Evolutionary conservation across 2,113 vertebrate genomes (phyloP).

Genomic region (Pangasianodon hypophthalmus): DNA sequence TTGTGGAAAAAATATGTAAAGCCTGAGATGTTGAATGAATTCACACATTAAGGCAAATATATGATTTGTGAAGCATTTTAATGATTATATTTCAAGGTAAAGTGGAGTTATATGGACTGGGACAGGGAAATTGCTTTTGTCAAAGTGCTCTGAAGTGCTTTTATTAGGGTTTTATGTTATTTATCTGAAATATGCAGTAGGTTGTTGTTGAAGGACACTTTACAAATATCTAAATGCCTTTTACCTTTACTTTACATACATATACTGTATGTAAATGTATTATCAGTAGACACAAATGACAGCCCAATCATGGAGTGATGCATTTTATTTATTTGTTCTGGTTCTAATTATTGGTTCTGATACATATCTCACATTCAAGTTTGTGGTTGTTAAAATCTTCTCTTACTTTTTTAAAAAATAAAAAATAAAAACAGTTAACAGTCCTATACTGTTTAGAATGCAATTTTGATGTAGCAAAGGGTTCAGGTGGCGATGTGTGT

Average conservation of each 20-base stretch:
- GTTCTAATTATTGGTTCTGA: neutral
- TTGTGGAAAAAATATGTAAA: neutral
- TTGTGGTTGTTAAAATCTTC: neutral
- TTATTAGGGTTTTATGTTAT: neutral
- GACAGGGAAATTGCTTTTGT: neutral
- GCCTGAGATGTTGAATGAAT: neutral
- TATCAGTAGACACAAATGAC: neutral
- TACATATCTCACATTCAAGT: neutral
- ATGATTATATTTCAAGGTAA: neutral
- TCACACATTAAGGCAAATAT: neutral
- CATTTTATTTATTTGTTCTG: neutral
- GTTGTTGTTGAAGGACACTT: neutral
- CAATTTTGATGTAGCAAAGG: neutral
- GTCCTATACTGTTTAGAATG: neutral
- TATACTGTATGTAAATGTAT: neutral
- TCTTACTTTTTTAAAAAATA: too few relatives aligned
- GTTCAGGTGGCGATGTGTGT: neutral
- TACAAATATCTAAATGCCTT: neutral
- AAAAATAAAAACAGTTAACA: neutral
- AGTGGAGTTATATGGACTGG: neutral
- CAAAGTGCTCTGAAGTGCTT: neutral
- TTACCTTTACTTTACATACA: neutral
- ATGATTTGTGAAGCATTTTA: neutral
- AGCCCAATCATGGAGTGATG: neutral
- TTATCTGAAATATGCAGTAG: neutral